Evolutionary conservation across 2,888 invertebrate species (phyloP).

Genomic region (Liopterus haemorrhoidalis): DNA sequence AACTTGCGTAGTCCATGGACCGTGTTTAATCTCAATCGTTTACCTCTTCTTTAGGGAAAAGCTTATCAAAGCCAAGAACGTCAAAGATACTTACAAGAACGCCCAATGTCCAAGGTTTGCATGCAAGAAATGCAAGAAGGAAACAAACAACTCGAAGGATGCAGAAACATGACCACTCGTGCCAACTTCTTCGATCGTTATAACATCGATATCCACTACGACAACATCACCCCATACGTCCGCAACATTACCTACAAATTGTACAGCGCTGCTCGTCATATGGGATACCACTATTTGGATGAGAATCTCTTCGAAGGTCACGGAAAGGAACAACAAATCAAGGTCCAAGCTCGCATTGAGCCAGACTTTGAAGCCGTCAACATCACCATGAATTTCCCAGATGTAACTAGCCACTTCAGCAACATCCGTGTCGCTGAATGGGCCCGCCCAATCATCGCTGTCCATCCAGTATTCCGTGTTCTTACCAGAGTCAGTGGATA

Average conservation of each 20-base stretch:
- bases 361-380: conserved; percentile 48
- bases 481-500: conserved; percentile 38
- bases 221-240: conserved; percentile 47
- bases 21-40: too few species aligned
- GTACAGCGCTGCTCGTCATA: conserved; percentile 46
- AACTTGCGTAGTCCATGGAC: too few species aligned
- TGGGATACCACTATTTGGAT: conserved; percentile 49
- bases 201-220: conserved; percentile 48
- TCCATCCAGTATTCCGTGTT: conserved; percentile 48
- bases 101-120: conserved; percentile 48
- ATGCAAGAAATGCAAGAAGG: conserved; percentile 50
- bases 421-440: conserved; percentile 45
- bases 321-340: conserved; percentile 48
- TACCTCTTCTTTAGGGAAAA: conserved; percentile 38
- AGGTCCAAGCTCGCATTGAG: conserved; percentile 46
- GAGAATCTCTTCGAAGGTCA: conserved; percentile 41
- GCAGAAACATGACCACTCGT: conserved; percentile 51
- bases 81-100: conserved; percentile 45
- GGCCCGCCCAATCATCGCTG: conserved; percentile 44
- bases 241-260: conserved; percentile 47
- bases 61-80: conserved; percentile 50
- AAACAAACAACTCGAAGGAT: conserved; percentile 53
- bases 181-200: conserved; percentile 53
- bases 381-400: conserved; percentile 47
- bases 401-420: conserved; percentile 42